These are phyloP conservation scores for Lutraria lutraria DNA, from an alignment of 2,888 invertebrate genomes.

Conservation along the genomic window DNA sequence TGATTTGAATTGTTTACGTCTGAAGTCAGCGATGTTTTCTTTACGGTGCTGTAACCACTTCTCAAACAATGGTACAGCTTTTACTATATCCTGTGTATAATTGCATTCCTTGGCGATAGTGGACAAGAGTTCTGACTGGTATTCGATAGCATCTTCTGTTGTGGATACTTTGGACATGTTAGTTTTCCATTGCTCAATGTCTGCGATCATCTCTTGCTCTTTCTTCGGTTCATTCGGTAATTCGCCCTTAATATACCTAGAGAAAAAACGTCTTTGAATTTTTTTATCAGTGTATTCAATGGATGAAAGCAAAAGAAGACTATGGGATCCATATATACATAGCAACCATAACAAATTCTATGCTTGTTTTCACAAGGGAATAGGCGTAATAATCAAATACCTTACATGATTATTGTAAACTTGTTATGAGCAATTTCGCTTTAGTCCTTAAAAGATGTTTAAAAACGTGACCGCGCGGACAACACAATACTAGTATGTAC, in stretches of 20 bases:
- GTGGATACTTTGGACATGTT: not conserved
- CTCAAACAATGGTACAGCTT: not conserved
- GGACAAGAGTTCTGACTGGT: not conserved
- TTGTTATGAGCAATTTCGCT: no score
- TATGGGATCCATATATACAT: no score
- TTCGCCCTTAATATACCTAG: slow-evolving; percentile 5
- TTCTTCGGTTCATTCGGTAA: not conserved
- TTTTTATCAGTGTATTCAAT: not conserved
- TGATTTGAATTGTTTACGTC: not conserved
- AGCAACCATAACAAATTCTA: no score
- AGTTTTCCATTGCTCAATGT: not conserved
- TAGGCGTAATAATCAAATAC: no score
- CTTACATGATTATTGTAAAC: no score
- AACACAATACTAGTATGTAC: no score
- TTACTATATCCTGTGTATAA: not conserved
- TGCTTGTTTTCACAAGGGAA: no score
- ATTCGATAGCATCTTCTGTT: not conserved
- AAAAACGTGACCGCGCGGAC: no score
- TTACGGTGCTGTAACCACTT: slow-evolving; percentile 24
- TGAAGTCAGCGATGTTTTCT: not conserved
- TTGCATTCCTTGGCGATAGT: not conserved
- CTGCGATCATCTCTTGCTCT: not conserved
- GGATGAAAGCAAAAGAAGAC: not conserved
- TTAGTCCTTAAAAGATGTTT: no score
- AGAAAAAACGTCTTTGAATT: not conserved